Percentiles rank a stretch among this genome's conserved stretches.
phyloP scores from a whole-genome alignment of 2,113 vertebrate genomes.

The Channa maculata region DNA sequence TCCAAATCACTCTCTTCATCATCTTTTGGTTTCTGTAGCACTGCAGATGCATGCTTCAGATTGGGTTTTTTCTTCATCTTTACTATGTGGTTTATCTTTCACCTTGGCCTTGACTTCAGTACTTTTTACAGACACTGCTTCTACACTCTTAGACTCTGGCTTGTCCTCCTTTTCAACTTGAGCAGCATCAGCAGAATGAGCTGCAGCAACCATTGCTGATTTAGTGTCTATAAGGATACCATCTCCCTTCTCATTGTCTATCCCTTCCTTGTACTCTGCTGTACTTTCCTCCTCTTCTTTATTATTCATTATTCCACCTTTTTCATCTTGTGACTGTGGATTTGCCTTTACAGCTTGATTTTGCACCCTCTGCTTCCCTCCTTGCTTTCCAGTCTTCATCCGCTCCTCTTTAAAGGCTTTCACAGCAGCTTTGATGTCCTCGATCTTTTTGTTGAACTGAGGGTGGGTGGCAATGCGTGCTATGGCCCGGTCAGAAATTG shows the following conservation, averaged over 20 bases:
- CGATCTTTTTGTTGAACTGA: slow-evolving; percentile 88
- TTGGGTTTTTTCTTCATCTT: slow-evolving; percentile 9
- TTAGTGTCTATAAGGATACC: not conserved
- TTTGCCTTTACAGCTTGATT: slow-evolving; percentile 20
- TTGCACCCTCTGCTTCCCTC: slow-evolving; percentile 45
- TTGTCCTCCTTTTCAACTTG: slow-evolving; percentile 24
- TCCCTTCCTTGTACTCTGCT: slow-evolving; percentile 4
- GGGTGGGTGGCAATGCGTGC: slow-evolving; percentile 91
- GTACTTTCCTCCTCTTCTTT: not conserved
- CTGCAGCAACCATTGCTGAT: slow-evolving; percentile 4
- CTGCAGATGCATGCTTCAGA: not conserved
- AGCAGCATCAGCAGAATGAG: slow-evolving; percentile 3
- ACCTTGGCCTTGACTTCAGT: slow-evolving; percentile 16
- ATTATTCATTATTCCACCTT: not conserved
- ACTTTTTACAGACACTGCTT: slow-evolving; percentile 2
- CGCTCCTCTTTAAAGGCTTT: slow-evolving; percentile 91
- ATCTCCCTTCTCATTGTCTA: slow-evolving; percentile 3
- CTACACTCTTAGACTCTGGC: slow-evolving; percentile 12
- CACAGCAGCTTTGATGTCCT: slow-evolving; percentile 87
- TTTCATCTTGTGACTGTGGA: not conserved
- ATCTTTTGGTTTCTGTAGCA: not conserved
- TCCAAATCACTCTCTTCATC: slow-evolving; percentile 78
- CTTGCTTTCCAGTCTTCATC: slow-evolving; percentile 56
- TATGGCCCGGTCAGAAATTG: slow-evolving; percentile 85
- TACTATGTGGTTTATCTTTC: slow-evolving; percentile 27